Evolutionary conservation across 2,113 vertebrate species (phyloP).

Genomic region (Mus pahari): DNA sequence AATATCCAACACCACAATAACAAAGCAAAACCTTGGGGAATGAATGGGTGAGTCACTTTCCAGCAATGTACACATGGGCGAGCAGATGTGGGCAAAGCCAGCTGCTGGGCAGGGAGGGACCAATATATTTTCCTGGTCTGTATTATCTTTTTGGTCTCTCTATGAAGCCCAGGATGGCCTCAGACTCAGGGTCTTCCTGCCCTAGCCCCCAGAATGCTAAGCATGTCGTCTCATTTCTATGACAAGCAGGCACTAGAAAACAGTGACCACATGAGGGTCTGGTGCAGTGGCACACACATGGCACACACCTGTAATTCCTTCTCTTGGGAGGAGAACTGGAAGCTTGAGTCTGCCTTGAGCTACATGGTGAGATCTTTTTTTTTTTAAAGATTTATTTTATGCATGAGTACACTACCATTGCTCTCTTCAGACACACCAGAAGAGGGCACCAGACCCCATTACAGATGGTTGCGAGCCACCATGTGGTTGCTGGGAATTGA

Average conservation of each 20-base stretch:
- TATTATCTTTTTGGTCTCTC: neutral
- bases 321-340: neutral
- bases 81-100: neutral
- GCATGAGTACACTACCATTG: too few relatives aligned
- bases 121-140: neutral
- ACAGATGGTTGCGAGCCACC: too few relatives aligned
- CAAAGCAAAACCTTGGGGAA: neutral
- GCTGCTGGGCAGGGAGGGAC: neutral
- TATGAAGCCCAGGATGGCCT: neutral
- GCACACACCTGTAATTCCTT: too few relatives aligned
- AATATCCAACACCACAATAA: neutral
- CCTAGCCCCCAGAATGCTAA: neutral
- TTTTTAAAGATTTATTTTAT: too few relatives aligned
- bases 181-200: neutral
- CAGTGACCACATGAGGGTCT: neutral
- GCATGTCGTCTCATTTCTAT: neutral
- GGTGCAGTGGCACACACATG: too few relatives aligned
- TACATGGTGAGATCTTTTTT: neutral
- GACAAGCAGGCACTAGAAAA: neutral
- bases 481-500: too few relatives aligned
- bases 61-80: neutral
- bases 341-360: neutral
- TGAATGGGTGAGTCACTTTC: neutral
- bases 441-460: too few relatives aligned
- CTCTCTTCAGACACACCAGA: too few relatives aligned